phyloP scores from a whole-genome alignment of 2,888 invertebrate genomes.

The Prenolepis imparis region DNA sequence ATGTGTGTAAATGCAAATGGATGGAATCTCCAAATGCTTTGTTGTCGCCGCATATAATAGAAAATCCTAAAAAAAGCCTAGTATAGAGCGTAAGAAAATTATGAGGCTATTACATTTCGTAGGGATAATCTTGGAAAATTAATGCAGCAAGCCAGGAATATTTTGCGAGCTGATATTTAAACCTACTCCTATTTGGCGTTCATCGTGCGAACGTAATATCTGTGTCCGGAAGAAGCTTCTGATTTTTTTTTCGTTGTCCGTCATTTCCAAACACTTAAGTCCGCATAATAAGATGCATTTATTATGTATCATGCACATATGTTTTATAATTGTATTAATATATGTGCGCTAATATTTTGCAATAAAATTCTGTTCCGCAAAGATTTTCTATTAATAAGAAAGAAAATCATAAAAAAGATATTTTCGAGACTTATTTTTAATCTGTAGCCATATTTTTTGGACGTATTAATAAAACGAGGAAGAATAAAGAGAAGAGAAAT shows the following conservation, averaged over 20 bases:
- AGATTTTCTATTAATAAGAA: background rate
- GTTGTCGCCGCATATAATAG: background rate
- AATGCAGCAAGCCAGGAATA: slow-evolving; percentile 34
- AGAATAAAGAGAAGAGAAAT: background rate
- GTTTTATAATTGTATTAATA: slow-evolving; percentile 3
- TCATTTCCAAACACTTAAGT: slow-evolving; percentile 42
- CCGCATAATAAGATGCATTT: slow-evolving; percentile 6
- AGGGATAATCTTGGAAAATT: slow-evolving; percentile 34
- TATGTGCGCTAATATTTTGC: background rate
- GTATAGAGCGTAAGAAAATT: slow-evolving; percentile 22
- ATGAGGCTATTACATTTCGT: slow-evolving; percentile 36
- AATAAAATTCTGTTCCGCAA: background rate
- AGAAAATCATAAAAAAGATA: background rate
- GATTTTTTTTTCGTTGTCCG: slow-evolving; percentile 25
- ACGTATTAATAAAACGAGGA: background rate
- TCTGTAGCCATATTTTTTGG: background rate
- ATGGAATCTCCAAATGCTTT: slow-evolving; percentile 7
- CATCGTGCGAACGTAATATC: slow-evolving; percentile 49
- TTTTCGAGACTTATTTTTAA: background rate
- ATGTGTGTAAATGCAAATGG: background rate
- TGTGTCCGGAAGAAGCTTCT: slow-evolving; percentile 32
- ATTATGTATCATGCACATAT: background rate
- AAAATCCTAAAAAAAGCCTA: background rate
- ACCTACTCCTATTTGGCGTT: slow-evolving; percentile 14
- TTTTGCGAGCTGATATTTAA: slow-evolving; percentile 21